phyloP scores from a whole-genome alignment of 2,113 vertebrate genomes.

The Sphyrna mokarran region DNA sequence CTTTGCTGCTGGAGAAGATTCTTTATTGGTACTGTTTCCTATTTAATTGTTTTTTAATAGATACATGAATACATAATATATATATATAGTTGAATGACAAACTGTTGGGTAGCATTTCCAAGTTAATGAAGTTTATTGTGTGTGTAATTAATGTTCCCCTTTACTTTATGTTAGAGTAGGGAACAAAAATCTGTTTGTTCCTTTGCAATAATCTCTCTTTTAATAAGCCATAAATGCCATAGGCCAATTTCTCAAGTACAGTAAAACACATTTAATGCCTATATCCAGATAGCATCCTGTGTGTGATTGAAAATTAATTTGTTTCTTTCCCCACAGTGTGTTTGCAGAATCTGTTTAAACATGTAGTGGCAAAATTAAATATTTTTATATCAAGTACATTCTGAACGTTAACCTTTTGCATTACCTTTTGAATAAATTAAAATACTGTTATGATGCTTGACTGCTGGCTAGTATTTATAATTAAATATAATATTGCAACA shows the following conservation, averaged over 20 bases:
- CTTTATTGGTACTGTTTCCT: background rate
- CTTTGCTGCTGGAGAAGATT: background rate
- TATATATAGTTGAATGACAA: background rate
- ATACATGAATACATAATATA: background rate
- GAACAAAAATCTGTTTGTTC: background rate
- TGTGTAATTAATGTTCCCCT: background rate
- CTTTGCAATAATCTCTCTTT: background rate
- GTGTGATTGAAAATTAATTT: background rate
- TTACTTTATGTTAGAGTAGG: background rate
- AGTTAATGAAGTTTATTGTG: background rate
- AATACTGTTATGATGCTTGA: background rate
- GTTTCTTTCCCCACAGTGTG: background rate
- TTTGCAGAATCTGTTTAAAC: background rate
- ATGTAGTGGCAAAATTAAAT: background rate
- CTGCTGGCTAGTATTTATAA: background rate
- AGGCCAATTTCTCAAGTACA: background rate
- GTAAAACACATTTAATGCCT: background rate
- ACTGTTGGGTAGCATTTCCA: background rate
- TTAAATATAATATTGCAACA: background rate
- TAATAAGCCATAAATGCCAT: background rate
- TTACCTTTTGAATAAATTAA: background rate
- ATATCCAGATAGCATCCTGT: background rate
- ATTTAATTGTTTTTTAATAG: constrained; percentile 8
- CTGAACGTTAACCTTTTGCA: background rate
- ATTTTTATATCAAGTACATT: background rate